Base-by-base conservation (phyloP, 2,797 vertebrate genomes). In the Triplophysa yarkandensis region DNA sequence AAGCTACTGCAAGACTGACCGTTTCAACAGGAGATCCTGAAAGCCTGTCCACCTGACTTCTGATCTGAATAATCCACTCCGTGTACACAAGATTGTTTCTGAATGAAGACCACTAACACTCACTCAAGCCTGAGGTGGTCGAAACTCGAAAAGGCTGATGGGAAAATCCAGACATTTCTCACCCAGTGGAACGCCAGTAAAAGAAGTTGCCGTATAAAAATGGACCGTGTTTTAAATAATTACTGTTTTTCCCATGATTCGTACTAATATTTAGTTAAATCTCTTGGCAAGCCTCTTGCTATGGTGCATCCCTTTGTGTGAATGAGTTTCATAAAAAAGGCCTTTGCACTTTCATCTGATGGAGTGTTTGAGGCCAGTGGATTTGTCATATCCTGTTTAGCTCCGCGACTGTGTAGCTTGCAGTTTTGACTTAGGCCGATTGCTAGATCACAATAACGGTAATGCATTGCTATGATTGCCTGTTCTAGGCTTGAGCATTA, bases 21-120 rank as follows among this genome's bases (percentile, higher is more conserved):
- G 64, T 77, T 79, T 62, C 73, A 73, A 82, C 82, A 78, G 83
- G 79, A 86, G 85, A 82, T 76, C 2, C 58, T 0, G 27, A 75
- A n/a, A 79, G 70, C 75, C 28, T 10, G 77, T 72, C 74, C 68
- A 43, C 61, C 63, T 70, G 19, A 55, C 34, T 69, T 66, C 34
- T 60, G 61, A 68, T 34, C 55, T 48, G 44, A 48, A 19, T 62
- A 55, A 19, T 54, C 10, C 32, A 14, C 55, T 25, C 34, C 57
- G 10, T 23, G 50, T 46, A 28, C 4, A 27, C 4, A 6, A 28
- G 43, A 28, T 16, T 54, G 61, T 58, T 17, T 25, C 23, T 68
- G 48, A 66, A 62, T 46, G n/a, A 14, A 61, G 25, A 25, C 55
- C 23, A 14, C 43, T 30, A 8, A 34, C 27, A 30, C 58, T 30